A percentile compares a stretch with the other conserved stretches of the same genome.
Evolutionary conservation across 2,113 vertebrate species (phyloP).

Genomic region (Hippocampus mohnikei): DNA sequence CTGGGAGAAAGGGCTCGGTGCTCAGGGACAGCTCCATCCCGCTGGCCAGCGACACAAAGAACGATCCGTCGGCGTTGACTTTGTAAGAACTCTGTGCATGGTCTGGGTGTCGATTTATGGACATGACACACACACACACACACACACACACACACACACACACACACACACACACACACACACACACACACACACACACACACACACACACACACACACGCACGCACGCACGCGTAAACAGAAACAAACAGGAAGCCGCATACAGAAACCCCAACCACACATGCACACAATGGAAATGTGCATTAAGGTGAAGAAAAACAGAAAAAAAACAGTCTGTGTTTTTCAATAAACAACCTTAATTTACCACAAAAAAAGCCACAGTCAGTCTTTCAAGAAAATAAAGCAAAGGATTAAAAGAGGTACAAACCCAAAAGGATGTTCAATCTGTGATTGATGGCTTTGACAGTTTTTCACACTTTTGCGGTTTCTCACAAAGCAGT

Average conservation of each 20-base stretch:
- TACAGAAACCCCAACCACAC: slow-evolving; percentile 29
- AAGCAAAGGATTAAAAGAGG: not conserved
- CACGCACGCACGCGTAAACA: not conserved
- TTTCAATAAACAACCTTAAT: slow-evolving; percentile 18
- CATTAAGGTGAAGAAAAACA: slow-evolving; percentile 36
- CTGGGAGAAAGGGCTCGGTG: slow-evolving; percentile 89
- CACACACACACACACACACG: not conserved
- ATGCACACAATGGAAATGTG: slow-evolving; percentile 11
- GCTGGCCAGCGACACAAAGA: slow-evolving; percentile 88
- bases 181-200: not conserved
- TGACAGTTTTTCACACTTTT: not conserved
- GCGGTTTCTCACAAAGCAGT: not conserved
- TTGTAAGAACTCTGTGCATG: slow-evolving; percentile 90
- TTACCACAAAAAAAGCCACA: slow-evolving; percentile 7
- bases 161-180: not conserved
- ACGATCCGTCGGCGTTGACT: slow-evolving; percentile 90
- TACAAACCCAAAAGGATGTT: not conserved
- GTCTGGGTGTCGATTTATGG: slow-evolving; percentile 64
- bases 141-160: not conserved
- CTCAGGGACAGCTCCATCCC: slow-evolving; percentile 94
- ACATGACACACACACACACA: not conserved
- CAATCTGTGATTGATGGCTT: not conserved
- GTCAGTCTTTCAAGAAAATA: slow-evolving; percentile 5
- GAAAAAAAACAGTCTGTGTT: slow-evolving; percentile 26
- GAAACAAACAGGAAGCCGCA: not conserved